A percentile compares a stretch with the other conserved stretches of the same genome.
These are phyloP conservation scores for Pterocles burchelli DNA, from an alignment of 2,113 vertebrate genomes.

Conservation along the genomic window DNA sequence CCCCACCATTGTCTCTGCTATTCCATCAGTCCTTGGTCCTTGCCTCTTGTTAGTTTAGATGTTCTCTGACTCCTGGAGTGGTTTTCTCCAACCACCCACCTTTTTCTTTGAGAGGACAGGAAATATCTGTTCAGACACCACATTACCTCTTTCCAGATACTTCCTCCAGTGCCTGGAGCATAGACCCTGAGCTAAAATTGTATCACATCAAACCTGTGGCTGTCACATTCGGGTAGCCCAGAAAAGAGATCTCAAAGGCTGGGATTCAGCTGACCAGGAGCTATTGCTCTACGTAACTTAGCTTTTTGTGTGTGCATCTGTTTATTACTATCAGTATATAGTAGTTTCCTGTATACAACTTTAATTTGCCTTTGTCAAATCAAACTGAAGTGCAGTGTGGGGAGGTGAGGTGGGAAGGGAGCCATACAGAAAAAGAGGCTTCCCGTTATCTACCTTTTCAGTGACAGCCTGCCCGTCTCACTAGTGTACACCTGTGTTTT, in stretches of 20 bases:
- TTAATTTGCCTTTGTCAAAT: not conserved
- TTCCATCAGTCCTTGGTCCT: not conserved
- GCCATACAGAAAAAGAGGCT: not conserved
- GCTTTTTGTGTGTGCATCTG: not conserved
- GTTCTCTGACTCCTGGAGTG: not conserved
- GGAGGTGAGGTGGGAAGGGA: not conserved
- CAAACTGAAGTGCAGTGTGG: not conserved
- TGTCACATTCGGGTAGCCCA: not conserved
- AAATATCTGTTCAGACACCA: not conserved
- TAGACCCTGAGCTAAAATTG: not conserved
- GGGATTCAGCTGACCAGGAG: not conserved
- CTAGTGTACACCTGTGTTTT: not conserved
- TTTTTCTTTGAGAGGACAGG: not conserved
- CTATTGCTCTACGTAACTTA: not conserved
- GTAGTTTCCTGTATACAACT: not conserved
- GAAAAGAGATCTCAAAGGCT: not conserved
- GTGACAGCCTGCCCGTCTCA: not conserved
- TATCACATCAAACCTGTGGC: not conserved
- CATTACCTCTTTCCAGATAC: not conserved
- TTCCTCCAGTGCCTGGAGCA: not conserved
- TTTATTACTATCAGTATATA: not conserved
- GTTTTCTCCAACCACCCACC: not conserved
- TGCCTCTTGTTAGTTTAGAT: rapidly evolving
- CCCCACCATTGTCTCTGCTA: not conserved
- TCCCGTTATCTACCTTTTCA: not conserved